Conservation (phyloP, 1,140 invertebrate species). For the Chironomus tepperi region DNA sequence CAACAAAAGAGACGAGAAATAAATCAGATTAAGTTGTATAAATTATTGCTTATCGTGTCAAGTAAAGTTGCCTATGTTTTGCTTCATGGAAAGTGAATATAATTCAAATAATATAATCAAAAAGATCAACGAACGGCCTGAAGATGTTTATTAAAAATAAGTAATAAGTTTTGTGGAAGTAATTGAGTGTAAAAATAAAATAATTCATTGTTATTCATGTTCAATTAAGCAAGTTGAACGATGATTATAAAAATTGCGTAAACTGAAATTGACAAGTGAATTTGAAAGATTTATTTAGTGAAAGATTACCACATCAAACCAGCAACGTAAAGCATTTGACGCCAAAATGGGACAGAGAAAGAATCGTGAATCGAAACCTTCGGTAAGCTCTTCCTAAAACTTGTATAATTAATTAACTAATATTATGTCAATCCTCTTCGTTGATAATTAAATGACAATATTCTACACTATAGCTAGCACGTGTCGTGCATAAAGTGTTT, state of each 20-base stretch:
- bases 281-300: background rate
- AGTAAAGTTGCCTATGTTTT: no score
- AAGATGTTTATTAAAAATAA: background rate
- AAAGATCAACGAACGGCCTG: background rate
- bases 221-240: background rate
- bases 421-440: background rate
- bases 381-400: background rate
- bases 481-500: background rate
- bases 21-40: background rate
- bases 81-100: background rate
- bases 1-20: background rate
- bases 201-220: background rate
- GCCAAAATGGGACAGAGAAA: background rate
- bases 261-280: background rate
- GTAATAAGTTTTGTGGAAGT: background rate
- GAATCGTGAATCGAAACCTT: slow-evolving; percentile 7
- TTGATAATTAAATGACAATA: background rate
- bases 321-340: no score
- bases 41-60: background rate
- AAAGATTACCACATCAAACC: background rate
- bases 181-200: background rate
- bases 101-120: background rate
- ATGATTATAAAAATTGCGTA: background rate
- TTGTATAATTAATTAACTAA: background rate
- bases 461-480: background rate